These are phyloP conservation scores for Trichonephila clavipes DNA, from an alignment of 1,140 invertebrate species.

Conservation along the genomic window DNA sequence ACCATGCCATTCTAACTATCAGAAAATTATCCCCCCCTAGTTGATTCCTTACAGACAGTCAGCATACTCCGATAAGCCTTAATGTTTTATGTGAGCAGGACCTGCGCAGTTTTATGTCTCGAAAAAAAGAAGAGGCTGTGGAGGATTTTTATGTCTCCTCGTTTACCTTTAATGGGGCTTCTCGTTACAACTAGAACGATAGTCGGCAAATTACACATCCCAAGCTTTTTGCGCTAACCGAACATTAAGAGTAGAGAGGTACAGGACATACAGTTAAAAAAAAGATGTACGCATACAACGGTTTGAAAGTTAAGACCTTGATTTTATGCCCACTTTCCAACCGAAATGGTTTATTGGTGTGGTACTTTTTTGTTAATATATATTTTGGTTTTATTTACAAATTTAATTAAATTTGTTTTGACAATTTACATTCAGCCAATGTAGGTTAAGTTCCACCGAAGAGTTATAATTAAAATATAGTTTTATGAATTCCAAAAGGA, in stretches of 20 bases:
- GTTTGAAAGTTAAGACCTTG: slow-evolving; percentile 1
- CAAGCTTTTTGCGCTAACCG: background rate
- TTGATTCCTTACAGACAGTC: background rate
- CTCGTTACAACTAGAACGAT: slow-evolving; percentile 1
- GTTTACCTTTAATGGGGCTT: slow-evolving; percentile 38
- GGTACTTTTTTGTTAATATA: background rate
- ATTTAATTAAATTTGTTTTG: background rate
- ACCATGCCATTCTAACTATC: background rate
- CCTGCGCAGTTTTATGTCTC: slow-evolving; percentile 11
- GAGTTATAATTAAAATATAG: too few species aligned
- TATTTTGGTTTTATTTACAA: background rate
- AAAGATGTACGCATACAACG: background rate
- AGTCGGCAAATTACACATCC: slow-evolving; percentile 12
- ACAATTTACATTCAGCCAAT: too few species aligned
- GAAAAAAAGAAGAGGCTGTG: background rate
- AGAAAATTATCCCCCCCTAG: background rate
- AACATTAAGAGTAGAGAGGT: background rate
- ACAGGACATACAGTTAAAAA: background rate
- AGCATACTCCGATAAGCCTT: slow-evolving; percentile 4
- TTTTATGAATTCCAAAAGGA: too few species aligned
- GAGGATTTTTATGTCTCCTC: slow-evolving; percentile 19
- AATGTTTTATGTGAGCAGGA: slow-evolving; percentile 40
- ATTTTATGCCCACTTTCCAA: slow-evolving; percentile 26
- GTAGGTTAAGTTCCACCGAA: too few species aligned
- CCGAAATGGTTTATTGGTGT: background rate